Base-by-base conservation (phyloP, 2,888 invertebrate genomes). In the Mesoligia furuncula region DNA sequence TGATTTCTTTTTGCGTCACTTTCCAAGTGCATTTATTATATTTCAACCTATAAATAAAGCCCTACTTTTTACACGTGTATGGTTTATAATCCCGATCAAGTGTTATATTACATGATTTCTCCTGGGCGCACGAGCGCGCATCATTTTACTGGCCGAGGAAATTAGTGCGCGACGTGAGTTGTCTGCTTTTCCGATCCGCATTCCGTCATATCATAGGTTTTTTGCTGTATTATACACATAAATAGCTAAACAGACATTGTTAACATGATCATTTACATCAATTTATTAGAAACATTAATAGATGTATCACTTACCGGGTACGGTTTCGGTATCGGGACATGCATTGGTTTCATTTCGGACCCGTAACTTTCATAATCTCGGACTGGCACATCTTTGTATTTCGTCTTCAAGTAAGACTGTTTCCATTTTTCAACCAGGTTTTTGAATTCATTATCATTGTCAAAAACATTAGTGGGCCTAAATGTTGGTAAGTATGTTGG, bases 91-190 rank as follows among this genome's bases (percentile, higher is more conserved):
- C 85, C 85, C 80, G 80, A 86, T 87, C 78, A 85, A 86, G 90
- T 93, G 87, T 94, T 91, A 88, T 90, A 90, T 95, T 95, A 93
- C 94, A 92, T 93, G 94, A 94, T 96, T 96, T 96, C 96, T 93
- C 95, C 89, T 84, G 87, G 87, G 89, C 90, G 90, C 92, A 91
- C 90, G 92, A 91, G 91, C 92, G 92, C 93, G 93, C 93, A 91
- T 95, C 93, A 94, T 93, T 93, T 94, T 93, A 94, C 94, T 92
- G 91, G 83, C 92, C 93, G 94, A 94, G 90, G 92, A 96, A 96
- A 96, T 95, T 94, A 95, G 96, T 96, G 95, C 96, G 94, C 92
- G 95, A 96, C 95, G 96, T 91, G 91, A 92, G 91, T 88, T 90
- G 90, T 90, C 91, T 92, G 91, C 91, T 93, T 93, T 94, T 94